phyloP scores from a whole-genome alignment of 2,113 vertebrate genomes.

The Silurus asotus region DNA sequence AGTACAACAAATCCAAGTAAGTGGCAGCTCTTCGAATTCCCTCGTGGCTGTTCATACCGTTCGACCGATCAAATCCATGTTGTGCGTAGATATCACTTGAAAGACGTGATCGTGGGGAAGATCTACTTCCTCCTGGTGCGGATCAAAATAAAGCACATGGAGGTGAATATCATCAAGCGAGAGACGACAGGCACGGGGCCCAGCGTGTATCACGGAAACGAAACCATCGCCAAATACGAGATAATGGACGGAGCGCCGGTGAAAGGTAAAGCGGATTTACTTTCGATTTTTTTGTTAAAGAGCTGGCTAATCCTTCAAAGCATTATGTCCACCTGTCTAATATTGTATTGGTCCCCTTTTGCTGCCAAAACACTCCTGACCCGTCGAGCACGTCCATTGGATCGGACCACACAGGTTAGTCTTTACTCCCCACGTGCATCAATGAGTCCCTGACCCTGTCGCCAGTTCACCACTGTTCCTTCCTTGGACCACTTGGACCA shows the following conservation, averaged over 20 bases:
- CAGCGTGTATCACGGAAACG: conserved; percentile 94
- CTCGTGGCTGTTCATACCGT: neutral
- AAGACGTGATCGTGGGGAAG: conserved; percentile 97
- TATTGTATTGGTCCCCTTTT: no score
- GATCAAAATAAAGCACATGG: conserved; percentile 99
- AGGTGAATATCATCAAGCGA: conserved; percentile 96
- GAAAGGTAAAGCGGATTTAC: conserved; percentile 75
- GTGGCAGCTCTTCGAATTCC: conserved; percentile 48
- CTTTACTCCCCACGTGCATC: no score
- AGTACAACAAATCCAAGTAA: conserved; percentile 99
- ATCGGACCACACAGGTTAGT: no score
- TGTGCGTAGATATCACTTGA: conserved; percentile 86
- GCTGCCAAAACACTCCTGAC: no score
- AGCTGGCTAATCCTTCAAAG: neutral
- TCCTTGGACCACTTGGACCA: no score
- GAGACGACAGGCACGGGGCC: conserved; percentile 95
- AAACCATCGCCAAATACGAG: conserved; percentile 97
- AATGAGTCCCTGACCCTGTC: no score
- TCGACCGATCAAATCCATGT: neutral
- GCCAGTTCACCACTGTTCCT: no score
- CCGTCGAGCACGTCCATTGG: no score
- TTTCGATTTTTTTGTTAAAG: no score
- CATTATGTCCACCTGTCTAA: no score
- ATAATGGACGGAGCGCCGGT: conserved; percentile 98
- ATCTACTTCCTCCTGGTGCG: conserved; percentile 97